These are phyloP conservation scores for Hemithea aestivaria DNA, from an alignment of 2,888 invertebrate genomes.

Conservation along the genomic window DNA sequence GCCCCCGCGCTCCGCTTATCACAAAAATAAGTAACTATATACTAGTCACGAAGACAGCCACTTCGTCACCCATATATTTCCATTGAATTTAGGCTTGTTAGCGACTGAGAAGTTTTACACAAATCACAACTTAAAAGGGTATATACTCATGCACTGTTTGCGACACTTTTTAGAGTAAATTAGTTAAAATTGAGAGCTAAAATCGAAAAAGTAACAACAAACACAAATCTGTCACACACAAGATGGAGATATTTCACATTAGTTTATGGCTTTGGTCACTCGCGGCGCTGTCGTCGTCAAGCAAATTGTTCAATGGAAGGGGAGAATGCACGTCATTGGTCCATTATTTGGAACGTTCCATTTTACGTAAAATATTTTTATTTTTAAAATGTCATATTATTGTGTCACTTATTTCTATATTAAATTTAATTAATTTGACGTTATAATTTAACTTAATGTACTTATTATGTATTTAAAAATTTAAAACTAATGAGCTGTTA, in stretches of 20 bases:
- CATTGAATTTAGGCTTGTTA: slow-evolving; percentile 33
- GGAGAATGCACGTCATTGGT: slow-evolving; percentile 54
- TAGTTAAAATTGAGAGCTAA: slow-evolving; percentile 57
- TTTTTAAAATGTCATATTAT: too few species aligned
- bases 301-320: slow-evolving; percentile 40
- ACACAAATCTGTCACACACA: slow-evolving; percentile 81
- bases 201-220: slow-evolving; percentile 74
- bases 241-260: slow-evolving; percentile 81
- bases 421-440: too few species aligned
- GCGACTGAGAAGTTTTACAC: slow-evolving; percentile 22
- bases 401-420: too few species aligned
- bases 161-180: slow-evolving; percentile 50
- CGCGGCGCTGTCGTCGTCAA: slow-evolving; percentile 57
- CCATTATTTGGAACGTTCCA: slow-evolving; percentile 45
- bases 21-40: slow-evolving; percentile 79
- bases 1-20: slow-evolving; percentile 77
- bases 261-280: slow-evolving; percentile 67
- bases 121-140: slow-evolving; percentile 35
- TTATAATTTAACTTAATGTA: too few species aligned
- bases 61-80: slow-evolving; percentile 72
- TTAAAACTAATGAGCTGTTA: too few species aligned
- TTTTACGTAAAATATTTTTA: slow-evolving; percentile 18
- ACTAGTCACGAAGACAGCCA: slow-evolving; percentile 71
- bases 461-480: too few species aligned
- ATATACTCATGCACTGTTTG: slow-evolving; percentile 38